phyloP scores from a whole-genome alignment of 2,888 invertebrate species.

The Kuschelorhynchus macadamiae region DNA sequence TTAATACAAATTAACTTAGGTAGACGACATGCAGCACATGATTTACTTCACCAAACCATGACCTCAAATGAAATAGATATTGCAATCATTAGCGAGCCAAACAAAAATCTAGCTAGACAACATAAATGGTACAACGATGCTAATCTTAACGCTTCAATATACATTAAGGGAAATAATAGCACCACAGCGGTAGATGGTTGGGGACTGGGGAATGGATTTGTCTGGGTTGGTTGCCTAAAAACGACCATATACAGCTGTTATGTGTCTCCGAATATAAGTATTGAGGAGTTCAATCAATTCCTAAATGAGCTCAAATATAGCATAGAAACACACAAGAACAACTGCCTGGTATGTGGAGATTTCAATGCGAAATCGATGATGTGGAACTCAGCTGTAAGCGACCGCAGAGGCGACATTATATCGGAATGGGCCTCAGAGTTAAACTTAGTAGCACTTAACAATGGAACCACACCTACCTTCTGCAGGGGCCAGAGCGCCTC shows the following conservation, averaged over 20 bases:
- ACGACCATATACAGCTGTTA: slow-evolving; percentile 15
- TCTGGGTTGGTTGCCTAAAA: too few relatives aligned
- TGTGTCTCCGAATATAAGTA: background rate
- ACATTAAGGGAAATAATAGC: too few relatives aligned
- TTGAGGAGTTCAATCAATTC: background rate
- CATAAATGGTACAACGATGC: too few relatives aligned
- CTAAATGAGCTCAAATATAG: background rate
- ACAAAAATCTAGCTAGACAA: background rate
- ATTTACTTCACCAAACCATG: too few relatives aligned
- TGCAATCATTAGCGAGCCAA: too few relatives aligned
- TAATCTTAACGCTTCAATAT: too few relatives aligned
- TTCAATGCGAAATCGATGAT: background rate
- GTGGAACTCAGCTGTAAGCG: background rate
- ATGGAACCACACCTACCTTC: background rate
- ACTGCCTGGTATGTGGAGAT: background rate
- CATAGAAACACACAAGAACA: background rate
- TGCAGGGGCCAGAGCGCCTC: background rate
- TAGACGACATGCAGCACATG: too few relatives aligned
- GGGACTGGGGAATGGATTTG: too few relatives aligned
- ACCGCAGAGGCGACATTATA: background rate
- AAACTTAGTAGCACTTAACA: background rate
- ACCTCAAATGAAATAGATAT: too few relatives aligned
- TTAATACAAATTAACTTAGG: too few relatives aligned
- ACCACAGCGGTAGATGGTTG: too few relatives aligned
- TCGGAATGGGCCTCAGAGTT: background rate